Base-by-base conservation (phyloP, 2,888 invertebrate species). In the Malacosoma neustria region DNA sequence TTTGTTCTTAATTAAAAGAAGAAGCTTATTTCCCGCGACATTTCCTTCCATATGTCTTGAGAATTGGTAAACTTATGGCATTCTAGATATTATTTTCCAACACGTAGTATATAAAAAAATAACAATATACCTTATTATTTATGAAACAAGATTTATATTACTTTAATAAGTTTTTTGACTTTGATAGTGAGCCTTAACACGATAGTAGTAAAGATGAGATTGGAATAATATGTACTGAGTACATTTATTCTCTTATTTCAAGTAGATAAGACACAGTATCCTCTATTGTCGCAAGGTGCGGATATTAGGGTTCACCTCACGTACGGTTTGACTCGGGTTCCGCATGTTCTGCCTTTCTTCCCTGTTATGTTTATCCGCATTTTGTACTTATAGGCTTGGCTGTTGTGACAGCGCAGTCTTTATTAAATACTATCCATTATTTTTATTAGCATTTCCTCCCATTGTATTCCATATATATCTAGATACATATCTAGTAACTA, bases 341-440 rank as follows among this genome's bases (percentile, higher is more conserved):
- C 57, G 63, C 68, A 70, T 70, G 64, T 59, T 53, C 52, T 59
- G 54, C 56, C 65, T 69, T 68, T 71, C 72, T 70, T 62, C 59
- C 60, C 51, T 66, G 69, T 72, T 72, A 72, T 77, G 74, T 72
- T 76, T 74, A 70, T 72, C 69, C 70, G 57, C 61, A 64, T 70
- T 70, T 71, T 68, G 72, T 72, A 63, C 73, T 73, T 79, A 76
- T 76, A 72, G 69, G 64, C 48, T 51, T 48, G 57, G 49, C 67
- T 65, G 65, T 72, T 73, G 65, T 68, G 70, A 69, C 67, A 67
- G 56, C 48, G 59, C 54, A 45, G 42, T 54, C 58, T 53, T 67
- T 74, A 73, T 74, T 74, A 72, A 69, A 73, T 66, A 62, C 48
- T 48, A 46, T 35, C n/a, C n/a, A n/a, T n/a, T n/a, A n/a, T n/a